Evolutionary conservation across 2,888 invertebrate genomes (phyloP), one percentile per base, ranked within the genome.

Genomic region (Melolontha melolontha): DNA sequence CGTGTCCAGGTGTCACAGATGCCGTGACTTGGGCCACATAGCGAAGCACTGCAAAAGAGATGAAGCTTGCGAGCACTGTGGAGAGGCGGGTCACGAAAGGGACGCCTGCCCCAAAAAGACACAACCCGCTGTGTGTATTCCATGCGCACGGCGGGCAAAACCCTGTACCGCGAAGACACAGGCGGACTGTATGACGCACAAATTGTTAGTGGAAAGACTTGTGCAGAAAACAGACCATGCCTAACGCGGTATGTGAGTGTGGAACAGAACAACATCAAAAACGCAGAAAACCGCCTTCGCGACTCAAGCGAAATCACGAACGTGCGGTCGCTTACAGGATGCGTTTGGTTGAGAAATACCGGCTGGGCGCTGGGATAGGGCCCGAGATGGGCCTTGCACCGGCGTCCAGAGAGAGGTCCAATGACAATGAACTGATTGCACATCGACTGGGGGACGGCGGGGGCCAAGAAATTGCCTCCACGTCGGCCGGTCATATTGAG

Each of bases 21-120:
- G 64, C 12, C 22, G 16, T 6, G 49, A 64, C 34, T 29, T 64
- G 2, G 64, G 68, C 11, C 68, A 68, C n/a, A 47, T 64, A 10
- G 55, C 49, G 34, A 64, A 69, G 16, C 22, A 67, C 49, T 69
- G 67, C 42, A n/a, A n/a, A n/a, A n/a, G n/a, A n/a, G n/a, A n/a
- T n/a, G n/a, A n/a, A n/a, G n/a, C n/a, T n/a, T n/a, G n/a, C n/a
- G n/a, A n/a, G n/a, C n/a, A n/a, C n/a, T n/a, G n/a, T n/a, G n/a
- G n/a, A n/a, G n/a, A n/a, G 6, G 6, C 0, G 0, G 64, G 51
- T 5, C 51, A 64, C 64, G 34, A 34, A 34, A 50, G 44, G 40
- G 65, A 22, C 1, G 44, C 34, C 0, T 52, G 65, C 39, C 14
- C 42, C 7, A 42, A 41, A 42, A 65, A 29, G 29, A 27, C n/a